Conservation (phyloP, 2,113 vertebrate species). For the Crotalus tigris region DNA sequence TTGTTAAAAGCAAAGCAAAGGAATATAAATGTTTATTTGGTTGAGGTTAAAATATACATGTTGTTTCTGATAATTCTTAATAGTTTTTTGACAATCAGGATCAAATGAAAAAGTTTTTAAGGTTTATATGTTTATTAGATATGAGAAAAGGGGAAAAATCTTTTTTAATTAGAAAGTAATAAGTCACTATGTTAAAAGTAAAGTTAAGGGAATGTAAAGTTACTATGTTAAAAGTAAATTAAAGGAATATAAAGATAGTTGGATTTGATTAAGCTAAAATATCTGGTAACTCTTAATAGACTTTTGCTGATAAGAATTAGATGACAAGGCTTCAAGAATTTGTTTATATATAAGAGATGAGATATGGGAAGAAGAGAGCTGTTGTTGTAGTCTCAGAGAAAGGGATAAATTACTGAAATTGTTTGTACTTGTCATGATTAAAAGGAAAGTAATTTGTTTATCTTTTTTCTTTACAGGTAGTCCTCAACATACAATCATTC, state of each 20-base stretch:
- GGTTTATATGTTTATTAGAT: neutral
- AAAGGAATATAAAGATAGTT: neutral
- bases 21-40: neutral
- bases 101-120: neutral
- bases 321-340: neutral
- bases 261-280: neutral
- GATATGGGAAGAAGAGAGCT: neutral
- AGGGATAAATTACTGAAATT: neutral
- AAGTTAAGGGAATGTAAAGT: too few relatives aligned
- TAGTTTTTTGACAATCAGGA: neutral
- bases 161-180: neutral
- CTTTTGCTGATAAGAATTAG: neutral
- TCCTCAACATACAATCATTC: neutral
- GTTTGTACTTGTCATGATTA: neutral
- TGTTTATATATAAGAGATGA: neutral
- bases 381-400: neutral
- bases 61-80: neutral
- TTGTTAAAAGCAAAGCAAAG: neutral
- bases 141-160: neutral
- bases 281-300: neutral
- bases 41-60: neutral
- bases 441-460: neutral
- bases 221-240: too few relatives aligned
- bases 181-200: too few relatives aligned
- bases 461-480: neutral